Evolutionary conservation across 92 coral and sea anemone genomes (phyloP), one percentile per base, ranked within the genome.

Genomic region (Palythoa caribaeorum): DNA sequence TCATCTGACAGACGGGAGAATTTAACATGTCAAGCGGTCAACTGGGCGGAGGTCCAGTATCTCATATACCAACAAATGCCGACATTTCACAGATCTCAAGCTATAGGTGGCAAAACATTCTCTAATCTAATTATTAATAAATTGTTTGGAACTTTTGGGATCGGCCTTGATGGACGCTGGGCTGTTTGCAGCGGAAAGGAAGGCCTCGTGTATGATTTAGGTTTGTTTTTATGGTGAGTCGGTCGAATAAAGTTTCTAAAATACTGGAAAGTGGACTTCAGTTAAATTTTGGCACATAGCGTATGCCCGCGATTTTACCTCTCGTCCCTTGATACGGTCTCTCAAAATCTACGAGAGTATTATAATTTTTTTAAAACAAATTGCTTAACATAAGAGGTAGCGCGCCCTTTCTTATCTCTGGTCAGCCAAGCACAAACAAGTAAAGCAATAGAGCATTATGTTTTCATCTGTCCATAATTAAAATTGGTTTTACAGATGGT

Each of bases 1-100:
- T 70, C 50, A 76, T 80, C 69, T 88, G 93, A 88, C 93, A 88
- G 91, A 77, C 89, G 73, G 88, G 76, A 83, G 85, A 88, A 88
- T 91, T 87, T 81, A 81, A 81, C 86, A 17, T 81, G 86, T 81
- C 86, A 81, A 44, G 38, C 59, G 17, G 71, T 81, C 86, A 66
- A 51, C 47, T 81, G 86, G 86, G 86, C 86, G 86, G 74, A 65
- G 75, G 75, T 47, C 40, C n/a, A 10, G 47, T 10, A 59, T 66
- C 76, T 81, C 86, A 81, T 35, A 48, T 65, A 51, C 75, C 86
- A 81, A 77, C 38, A 13, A 47, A 66, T 81, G 38, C 86, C 86
- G 86, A 81, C 86, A 81, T 65, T 81, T 81, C 86, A 81, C 86
- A 81, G 86, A 66, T 66, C 75, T 65, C 86, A 81, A 79, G 76